A percentile compares a stretch with the other conserved stretches of the same genome.
Evolutionary conservation across 2,888 invertebrate species (phyloP).

Genomic region (Steromphala cineraria): DNA sequence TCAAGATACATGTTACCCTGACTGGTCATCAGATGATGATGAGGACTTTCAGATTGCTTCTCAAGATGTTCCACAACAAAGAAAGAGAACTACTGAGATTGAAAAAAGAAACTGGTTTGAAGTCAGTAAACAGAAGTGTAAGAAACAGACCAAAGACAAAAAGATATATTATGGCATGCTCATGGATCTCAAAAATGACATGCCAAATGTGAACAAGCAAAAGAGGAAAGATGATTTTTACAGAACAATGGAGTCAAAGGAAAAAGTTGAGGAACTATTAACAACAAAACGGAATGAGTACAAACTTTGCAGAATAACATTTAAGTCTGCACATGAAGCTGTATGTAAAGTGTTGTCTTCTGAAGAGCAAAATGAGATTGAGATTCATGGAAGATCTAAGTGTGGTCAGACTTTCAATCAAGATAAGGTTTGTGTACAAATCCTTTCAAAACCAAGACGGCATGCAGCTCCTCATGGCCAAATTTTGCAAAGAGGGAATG

Average conservation of each 20-base stretch:
- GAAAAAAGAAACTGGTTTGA: not conserved
- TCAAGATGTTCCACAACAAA: not conserved
- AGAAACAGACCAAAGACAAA: not conserved
- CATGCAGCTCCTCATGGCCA: not conserved
- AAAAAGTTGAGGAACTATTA: not conserved
- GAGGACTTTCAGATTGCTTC: not conserved
- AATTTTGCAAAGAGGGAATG: not conserved
- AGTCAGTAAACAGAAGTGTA: not conserved
- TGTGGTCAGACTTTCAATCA: constrained; percentile 36
- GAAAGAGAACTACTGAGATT: not conserved
- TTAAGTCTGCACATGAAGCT: constrained; percentile 29
- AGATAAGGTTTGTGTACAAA: constrained; percentile 38
- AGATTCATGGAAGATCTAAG: constrained; percentile 35
- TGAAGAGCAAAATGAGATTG: constrained; percentile 20
- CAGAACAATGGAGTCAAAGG: not conserved
- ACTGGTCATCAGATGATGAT: no score
- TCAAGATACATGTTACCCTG: no score
- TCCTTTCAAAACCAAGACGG: constrained; percentile 16
- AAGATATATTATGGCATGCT: not conserved
- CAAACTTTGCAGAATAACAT: constrained; percentile 29
- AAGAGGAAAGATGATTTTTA: constrained; percentile 2
- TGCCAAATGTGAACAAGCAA: no score
- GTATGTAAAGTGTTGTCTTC: constrained; percentile 18
- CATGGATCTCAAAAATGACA: not conserved
- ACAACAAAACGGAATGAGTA: not conserved